Evolutionary conservation across 2,797 vertebrate species (phyloP), one percentile per base, ranked within the genome.

Genomic region (Crypturellus tataupa): DNA sequence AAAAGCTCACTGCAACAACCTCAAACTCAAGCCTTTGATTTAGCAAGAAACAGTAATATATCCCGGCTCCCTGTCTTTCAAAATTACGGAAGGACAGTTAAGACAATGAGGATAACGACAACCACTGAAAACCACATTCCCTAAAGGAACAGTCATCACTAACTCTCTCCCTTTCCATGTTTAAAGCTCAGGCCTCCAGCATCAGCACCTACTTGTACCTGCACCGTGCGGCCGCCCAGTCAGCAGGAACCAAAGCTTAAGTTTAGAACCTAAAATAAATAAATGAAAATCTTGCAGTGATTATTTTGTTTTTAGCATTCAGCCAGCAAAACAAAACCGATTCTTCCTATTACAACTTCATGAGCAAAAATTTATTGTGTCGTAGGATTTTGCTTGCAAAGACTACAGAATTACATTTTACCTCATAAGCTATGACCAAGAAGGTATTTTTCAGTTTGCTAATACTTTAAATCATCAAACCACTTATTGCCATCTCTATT

Each of bases 1-100:
- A 76, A 86, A 92, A 88, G 31, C 37, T n/a, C 73, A 44, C 47
- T 85, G 27, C 15, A 75, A 86, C 67, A 72, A 76, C 29, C 33
- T 69, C 33, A 24, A 0, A 49, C 31, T 12, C 0, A 1, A 71
- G 59, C 53, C 29, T 53, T 56, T n/a, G 42, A 70, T 56, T 39
- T 68, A 80, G 65, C 51, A 87, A 25, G 56, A 56, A 56, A n/a
- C 16, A 49, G 8, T 4, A 29, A 42, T 35, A 62, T 78, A 53
- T 80, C 67, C 70, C 55, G 46, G 37, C 44, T 88, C 25, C 58
- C n/a, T 78, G 49, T 42, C 49, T 86, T 87, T 62, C 37, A 53
- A 33, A 39, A 67, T 25, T 60, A 80, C 14, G 67, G 37, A 18
- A 83, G 68, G 65, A 25, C n/a, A 85, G 62, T 37, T 39, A 78